These are phyloP conservation scores for Lophius piscatorius DNA, from an alignment of 2,113 vertebrate genomes.

Conservation along the genomic window DNA sequence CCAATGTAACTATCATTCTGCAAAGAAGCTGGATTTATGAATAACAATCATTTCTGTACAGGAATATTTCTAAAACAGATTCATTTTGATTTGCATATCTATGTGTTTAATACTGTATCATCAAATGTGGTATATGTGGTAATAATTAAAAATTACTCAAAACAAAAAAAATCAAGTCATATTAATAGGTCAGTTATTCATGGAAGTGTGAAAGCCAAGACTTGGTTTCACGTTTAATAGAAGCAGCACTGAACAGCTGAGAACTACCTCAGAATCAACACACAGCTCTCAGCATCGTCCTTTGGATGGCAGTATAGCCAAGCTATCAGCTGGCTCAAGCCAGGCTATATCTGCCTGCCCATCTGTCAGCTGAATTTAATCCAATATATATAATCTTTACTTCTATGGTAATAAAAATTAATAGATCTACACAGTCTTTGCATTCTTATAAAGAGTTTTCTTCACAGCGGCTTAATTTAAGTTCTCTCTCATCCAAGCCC, in stretches of 20 bases:
- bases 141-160: no score
- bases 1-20: no score
- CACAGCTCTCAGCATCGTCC: neutral
- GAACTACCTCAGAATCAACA: neutral
- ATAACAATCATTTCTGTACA: no score
- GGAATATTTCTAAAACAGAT: no score
- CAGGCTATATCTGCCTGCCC: neutral
- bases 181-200: neutral
- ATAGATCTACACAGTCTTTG: no score
- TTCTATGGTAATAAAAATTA: no score
- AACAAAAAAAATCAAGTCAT: no score
- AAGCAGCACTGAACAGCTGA: no score
- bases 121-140: no score
- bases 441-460: neutral
- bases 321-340: slow-evolving; percentile 6
- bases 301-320: slow-evolving; percentile 61
- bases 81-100: no score
- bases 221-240: neutral
- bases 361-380: neutral
- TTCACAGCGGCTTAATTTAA: neutral
- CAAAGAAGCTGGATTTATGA: no score
- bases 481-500: neutral
- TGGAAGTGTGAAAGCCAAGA: neutral
- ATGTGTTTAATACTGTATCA: no score
- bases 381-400: neutral